Base-by-base conservation (phyloP, 2,113 vertebrate species). In the Orthonyx spaldingii region DNA sequence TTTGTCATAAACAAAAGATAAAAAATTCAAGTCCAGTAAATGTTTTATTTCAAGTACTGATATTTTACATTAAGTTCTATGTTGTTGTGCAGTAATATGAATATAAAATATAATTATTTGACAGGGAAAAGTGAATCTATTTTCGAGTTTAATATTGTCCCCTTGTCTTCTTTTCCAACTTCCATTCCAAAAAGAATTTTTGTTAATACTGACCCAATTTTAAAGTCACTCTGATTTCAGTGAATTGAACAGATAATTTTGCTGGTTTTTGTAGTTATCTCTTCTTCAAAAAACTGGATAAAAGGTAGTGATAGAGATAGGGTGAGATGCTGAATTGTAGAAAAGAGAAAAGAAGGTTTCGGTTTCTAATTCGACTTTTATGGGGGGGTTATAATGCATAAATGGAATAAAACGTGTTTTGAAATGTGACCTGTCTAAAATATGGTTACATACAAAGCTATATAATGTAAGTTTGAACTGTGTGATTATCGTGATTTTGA, bases 141-240 rank as follows among this genome's bases (percentile, higher is more conserved):
- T 69, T 57, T 71, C 56, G 0, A 42, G 1, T 52, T 85, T n/a
- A 32, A 17, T 37, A 4, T 57, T 32, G 1, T 75, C 4, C 0
- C 1, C 8, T 87, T 87, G 11, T 41, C 57, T 78, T 68, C 6
- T 66, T 85, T 82, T 23, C 9, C n/a, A 49, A 27, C 9, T 83
- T 84, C 35, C 11, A 35, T 83, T 49, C 3, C 17, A 44, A 47
- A 88, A 76, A 33, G 1, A 30, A 7, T 57, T 79, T 79, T 83
- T 33, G 11, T 52, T 64, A 83, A 42, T 22, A 41, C 7, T 72
- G 59, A 49, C 11, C 8, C 22, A 44, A 8, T 94, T 90, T 72
- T 13, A 1, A 53, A 69, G 41, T 9, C 35, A 66, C 4, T 2
- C 6, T 83, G 4, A 57, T 90, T 86, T 94, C 37, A 23, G 9